Base-by-base conservation (phyloP, 2,797 vertebrate species). In the Pelobates cultripes region DNA sequence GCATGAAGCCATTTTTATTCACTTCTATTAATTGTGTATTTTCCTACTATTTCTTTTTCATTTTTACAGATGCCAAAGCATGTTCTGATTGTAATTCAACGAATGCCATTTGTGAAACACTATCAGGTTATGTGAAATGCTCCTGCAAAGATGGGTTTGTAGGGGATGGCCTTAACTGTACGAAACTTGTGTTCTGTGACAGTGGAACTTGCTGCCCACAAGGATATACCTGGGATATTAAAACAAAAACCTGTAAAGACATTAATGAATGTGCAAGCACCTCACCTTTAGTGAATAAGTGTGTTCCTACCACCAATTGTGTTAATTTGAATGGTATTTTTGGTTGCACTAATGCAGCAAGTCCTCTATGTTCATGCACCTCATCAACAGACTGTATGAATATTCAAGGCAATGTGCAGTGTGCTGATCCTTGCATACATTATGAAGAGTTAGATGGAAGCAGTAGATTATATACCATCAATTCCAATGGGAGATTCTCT, bases 141-240 rank as follows among this genome's bases (percentile, higher is more conserved):
- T 45, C 75, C 28, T 82, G 80, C 66, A 82, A 82, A 45, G 51
- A 60, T 73, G 80, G 74, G 4, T 77, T 73, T 60, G 15, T 78
- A 3, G 80, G 80, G 68, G 61, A 82, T 28, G 80, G 80, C 8
- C 15, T 82, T 43, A 82, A 73, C 63, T 82, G 80, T 61, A 82
- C 80, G 68, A 68, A 10, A 55, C 4, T 68, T 14, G 80, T 82
- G 42, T 77, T 68, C 55, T 82, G 80, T 67, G 69, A 67, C 61
- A 68, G 8, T 12, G 4, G 5, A 8, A 7, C 4, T 15, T 82
- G 80, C 63, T 82, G 80, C 4, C 43, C 80, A 60, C 69, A 43
- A 69, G 80, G 80, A 64, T 82, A 77, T 42, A 12, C 2, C 13
- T 82, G 80, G 80, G 43, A 73, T 43, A 41, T 0, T 42, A 13